Evolutionary conservation across 2,888 invertebrate species (phyloP).

Genomic region (Idaea aversata): DNA sequence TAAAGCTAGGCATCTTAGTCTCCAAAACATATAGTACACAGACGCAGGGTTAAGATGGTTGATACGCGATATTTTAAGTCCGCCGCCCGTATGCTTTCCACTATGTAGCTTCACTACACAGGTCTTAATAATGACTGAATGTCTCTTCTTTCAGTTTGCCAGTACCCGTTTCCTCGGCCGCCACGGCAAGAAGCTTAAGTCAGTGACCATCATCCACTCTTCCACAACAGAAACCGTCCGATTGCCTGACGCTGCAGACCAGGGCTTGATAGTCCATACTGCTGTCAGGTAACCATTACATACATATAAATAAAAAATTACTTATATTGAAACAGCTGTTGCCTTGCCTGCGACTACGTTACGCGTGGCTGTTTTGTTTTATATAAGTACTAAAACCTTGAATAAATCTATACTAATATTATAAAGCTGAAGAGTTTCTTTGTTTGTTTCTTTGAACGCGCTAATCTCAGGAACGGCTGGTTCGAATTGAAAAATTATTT

Average conservation of each 20-base stretch:
- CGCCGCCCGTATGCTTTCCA: neutral
- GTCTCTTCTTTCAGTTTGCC: constrained; percentile 79
- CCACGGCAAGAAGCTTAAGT: constrained; percentile 89
- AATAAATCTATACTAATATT: too few species aligned
- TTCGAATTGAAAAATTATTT: too few species aligned
- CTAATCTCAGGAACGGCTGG: too few species aligned
- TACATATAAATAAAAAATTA: neutral
- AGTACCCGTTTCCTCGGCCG: constrained; percentile 91
- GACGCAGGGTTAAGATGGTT: too few species aligned
- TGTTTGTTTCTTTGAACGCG: too few species aligned
- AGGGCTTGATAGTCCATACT: constrained; percentile 90
- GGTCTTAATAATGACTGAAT: neutral
- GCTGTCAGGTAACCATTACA: constrained; percentile 80
- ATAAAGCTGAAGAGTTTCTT: too few species aligned
- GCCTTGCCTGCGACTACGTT: too few species aligned
- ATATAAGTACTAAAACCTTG: too few species aligned
- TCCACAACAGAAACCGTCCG: constrained; percentile 94
- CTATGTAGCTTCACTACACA: neutral
- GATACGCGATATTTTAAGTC: too few species aligned
- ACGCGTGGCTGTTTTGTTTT: too few species aligned
- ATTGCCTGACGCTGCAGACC: constrained; percentile 87
- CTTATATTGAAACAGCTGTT: too few species aligned
- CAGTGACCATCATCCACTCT: constrained; percentile 93
- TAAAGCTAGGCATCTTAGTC: neutral
- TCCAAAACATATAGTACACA: too few species aligned